These are phyloP conservation scores for Dysdera silvatica DNA, from an alignment of 1,140 invertebrate species.

Conservation along the genomic window DNA sequence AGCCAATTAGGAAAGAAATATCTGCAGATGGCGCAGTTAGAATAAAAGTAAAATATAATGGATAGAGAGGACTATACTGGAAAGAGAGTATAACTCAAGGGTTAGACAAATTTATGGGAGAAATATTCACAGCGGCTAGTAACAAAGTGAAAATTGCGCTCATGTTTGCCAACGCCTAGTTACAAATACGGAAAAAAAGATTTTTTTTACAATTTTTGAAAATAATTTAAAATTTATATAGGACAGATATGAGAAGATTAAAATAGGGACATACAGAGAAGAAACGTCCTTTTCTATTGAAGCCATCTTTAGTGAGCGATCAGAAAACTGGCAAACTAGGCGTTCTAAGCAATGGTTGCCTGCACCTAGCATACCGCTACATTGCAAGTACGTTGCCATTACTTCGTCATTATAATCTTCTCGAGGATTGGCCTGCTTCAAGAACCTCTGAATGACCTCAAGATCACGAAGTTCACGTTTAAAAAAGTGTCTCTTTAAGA, in stretches of 20 bases:
- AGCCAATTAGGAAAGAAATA: too few relatives aligned
- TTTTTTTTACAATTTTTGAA: background rate
- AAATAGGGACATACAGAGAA: conserved; percentile 40
- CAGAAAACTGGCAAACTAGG: conserved; percentile 43
- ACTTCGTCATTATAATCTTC: conserved; percentile 38
- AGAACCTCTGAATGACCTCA: conserved; percentile 34
- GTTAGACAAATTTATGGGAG: too few relatives aligned
- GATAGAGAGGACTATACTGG: too few relatives aligned
- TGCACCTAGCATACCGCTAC: conserved; percentile 36
- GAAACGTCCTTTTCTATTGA: conserved; percentile 35
- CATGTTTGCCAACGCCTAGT: too few relatives aligned
- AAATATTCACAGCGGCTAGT: too few relatives aligned
- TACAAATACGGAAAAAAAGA: too few relatives aligned
- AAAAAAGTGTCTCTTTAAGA: background rate
- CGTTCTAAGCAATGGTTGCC: conserved; percentile 39
- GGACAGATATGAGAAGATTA: too few relatives aligned
- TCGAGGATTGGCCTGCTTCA: conserved; percentile 32
- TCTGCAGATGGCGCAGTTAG: too few relatives aligned
- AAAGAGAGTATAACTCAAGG: too few relatives aligned
- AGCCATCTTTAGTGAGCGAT: conserved; percentile 40
- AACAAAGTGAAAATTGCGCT: too few relatives aligned
- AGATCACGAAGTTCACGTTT: conserved; percentile 25
- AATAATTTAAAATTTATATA: conserved; percentile 6
- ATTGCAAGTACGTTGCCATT: conserved; percentile 39
- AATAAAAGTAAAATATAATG: too few relatives aligned